Conservation (phyloP, 1,140 invertebrate genomes). For the Drosophila cardini region DNA sequence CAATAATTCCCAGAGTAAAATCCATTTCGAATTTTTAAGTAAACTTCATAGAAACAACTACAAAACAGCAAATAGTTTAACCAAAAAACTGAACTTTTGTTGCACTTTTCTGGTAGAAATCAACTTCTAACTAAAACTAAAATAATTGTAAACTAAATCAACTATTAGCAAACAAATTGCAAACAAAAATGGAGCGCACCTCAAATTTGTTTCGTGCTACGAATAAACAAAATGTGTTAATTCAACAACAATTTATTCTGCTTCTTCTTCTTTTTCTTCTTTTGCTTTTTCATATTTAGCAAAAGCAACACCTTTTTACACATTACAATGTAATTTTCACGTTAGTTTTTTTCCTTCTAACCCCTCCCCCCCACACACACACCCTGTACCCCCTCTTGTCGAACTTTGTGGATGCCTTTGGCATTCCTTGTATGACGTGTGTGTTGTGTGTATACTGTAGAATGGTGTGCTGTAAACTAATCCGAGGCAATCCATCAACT, state of each 20-base stretch:
- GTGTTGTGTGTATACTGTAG: conserved; percentile 1
- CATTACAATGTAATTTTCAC: conserved; percentile 48
- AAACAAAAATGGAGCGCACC: background rate
- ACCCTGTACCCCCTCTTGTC: too few species aligned
- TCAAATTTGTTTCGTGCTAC: background rate
- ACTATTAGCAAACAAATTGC: conserved; percentile 8
- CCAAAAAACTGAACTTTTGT: too few species aligned
- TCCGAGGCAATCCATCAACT: conserved; percentile 63
- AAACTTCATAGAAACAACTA: too few species aligned
- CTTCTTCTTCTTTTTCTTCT: background rate
- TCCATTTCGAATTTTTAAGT: too few species aligned
- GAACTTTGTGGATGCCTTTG: conserved; percentile 13
- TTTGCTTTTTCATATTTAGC: conserved; percentile 29
- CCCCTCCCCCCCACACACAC: too few species aligned
- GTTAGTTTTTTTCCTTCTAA: conserved; percentile 28
- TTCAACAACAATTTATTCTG: background rate
- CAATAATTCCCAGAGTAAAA: too few species aligned
- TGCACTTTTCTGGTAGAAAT: background rate
- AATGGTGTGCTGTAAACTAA: conserved; percentile 43
- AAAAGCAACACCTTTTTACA: conserved; percentile 33
- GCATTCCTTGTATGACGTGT: conserved; percentile 29
- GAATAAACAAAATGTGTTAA: conserved; percentile 6
- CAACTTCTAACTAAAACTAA: background rate
- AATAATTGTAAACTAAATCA: background rate
- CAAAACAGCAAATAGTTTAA: too few species aligned